These are phyloP conservation scores for Diorhabda sublineata DNA, from an alignment of 1,140 invertebrate genomes.

Conservation along the genomic window DNA sequence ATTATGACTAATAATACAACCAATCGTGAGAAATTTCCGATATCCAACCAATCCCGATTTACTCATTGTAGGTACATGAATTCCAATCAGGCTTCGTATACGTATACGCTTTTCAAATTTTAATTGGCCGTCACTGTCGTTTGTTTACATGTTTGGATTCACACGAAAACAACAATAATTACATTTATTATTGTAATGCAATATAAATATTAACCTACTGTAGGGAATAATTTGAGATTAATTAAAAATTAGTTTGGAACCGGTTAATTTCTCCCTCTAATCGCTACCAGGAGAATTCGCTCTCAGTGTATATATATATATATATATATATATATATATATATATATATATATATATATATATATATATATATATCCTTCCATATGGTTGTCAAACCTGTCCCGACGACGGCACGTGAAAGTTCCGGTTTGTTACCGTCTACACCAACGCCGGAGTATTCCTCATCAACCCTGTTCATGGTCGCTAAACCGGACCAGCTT, in stretches of 20 bases:
- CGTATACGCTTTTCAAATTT: neutral
- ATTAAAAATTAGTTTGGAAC: neutral
- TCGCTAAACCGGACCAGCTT: constrained; percentile 7
- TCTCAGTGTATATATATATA: neutral
- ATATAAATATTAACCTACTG: no score
- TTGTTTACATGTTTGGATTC: no score
- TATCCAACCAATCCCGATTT: constrained; percentile 11
- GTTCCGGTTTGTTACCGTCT: constrained; percentile 30
- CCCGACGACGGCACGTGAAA: constrained; percentile 34
- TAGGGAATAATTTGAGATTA: neutral
- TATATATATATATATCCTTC: neutral
- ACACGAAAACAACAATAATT: no score
- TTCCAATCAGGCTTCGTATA: constrained; percentile 1
- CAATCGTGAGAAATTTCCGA: constrained; percentile 15
- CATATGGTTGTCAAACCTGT: constrained; percentile 16
- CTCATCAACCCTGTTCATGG: neutral
- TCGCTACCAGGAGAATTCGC: neutral
- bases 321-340: neutral
- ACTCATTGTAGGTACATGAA: neutral
- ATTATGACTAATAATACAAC: constrained; percentile 16
- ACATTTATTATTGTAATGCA: no score
- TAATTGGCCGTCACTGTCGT: no score
- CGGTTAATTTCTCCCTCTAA: neutral
- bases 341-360: neutral
- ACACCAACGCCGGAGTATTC: neutral